A percentile compares a stretch with the other conserved stretches of the same genome.
These are phyloP conservation scores for Elephas maximus DNA, from an alignment of 2,113 vertebrate species.

Conservation along the genomic window DNA sequence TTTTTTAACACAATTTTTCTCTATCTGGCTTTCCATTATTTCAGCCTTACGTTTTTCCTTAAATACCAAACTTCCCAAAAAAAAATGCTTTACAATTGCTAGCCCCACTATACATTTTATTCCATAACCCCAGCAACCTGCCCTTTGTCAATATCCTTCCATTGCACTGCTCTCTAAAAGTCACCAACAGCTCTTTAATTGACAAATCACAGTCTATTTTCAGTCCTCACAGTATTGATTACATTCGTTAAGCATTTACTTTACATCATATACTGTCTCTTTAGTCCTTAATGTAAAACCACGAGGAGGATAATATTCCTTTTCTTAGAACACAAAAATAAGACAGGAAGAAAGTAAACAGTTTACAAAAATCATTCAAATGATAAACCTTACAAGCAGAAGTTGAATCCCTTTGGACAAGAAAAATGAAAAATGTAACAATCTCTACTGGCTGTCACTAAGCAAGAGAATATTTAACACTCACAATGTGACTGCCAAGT, in stretches of 20 bases:
- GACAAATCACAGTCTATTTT: background rate
- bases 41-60: background rate
- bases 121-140: background rate
- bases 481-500: background rate
- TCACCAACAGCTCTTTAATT: background rate
- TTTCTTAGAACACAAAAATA: background rate
- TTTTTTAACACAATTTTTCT: constrained; percentile 9
- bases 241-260: background rate
- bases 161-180: background rate
- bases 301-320: background rate
- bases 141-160: background rate
- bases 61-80: background rate
- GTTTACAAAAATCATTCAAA: background rate
- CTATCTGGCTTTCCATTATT: background rate
- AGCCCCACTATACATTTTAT: accelerated
- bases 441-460: background rate
- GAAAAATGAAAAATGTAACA: background rate
- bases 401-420: background rate
- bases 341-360: background rate
- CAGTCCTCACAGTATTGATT: background rate
- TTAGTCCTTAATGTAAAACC: background rate
- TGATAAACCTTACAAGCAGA: background rate
- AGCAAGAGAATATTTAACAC: background rate
- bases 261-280: background rate
- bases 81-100: background rate